Base-by-base conservation (phyloP, 2,797 vertebrate genomes). In the Sebastes vulpes region DNA sequence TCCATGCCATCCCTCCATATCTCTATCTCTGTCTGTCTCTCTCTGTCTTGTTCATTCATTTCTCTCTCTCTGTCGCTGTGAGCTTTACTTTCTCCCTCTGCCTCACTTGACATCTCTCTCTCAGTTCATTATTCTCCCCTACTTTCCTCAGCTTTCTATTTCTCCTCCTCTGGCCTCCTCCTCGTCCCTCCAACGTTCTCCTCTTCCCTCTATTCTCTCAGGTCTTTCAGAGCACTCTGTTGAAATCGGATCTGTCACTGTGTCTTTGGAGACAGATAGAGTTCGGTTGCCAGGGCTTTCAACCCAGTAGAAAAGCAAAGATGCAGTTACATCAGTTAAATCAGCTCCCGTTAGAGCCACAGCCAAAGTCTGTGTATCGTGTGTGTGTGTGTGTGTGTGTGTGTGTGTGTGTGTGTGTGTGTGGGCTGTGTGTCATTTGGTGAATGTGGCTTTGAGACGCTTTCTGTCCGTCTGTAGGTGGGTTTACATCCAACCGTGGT, bases 181-280 rank as follows among this genome's bases (percentile, higher is more conserved):
- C 74, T 61, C 3, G 6, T 31, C 26, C 58, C 52, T 66, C 7
- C 57, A 57, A 52, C 25, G 6, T 64, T 72, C 65, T 73, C 38
- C 71, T 67, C 72, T 18, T 66, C 54, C 28, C 74, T 57, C 69
- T 42, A 57, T 68, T 75, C 77, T 71, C 82, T 81, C 80, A 77
- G 65, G 71, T 86, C 74, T 66, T 78, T 84, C 79, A 57, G 75
- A 72, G 81, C 70, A 32, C 88, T 74, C 75, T 91, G 88, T 88
- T 83, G 93, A 94, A 95, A 95, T 95, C 87, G 38, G 88, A 92
- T 93, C 92, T 67, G 90, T 92, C 86, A 74, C 84, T 63, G 75
- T 90, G 85, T 89, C 91, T 87, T 85, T 84, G 75, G 92, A 91
- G 90, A 91, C 80, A 57, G 90, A 94, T 86, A 66, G 88, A 91